Base-by-base conservation (phyloP, 2,888 invertebrate species). In the Penaeus monodon region DNA sequence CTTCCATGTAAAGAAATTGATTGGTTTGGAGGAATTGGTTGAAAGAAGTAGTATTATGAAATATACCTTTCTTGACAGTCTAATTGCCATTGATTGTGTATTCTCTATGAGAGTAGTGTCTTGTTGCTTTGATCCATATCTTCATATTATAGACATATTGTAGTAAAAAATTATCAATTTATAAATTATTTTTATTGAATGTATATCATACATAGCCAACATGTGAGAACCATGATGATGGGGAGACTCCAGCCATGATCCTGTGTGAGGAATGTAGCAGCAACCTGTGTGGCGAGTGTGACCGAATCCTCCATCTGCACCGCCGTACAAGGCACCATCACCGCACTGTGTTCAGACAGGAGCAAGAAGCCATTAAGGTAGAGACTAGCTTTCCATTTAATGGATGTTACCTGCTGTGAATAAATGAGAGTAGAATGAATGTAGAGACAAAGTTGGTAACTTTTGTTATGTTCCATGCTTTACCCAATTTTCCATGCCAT, bases 221-320 rank as follows among this genome's bases (percentile, higher is more conserved):
- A 90, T 99, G 99, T 93, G 95, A 95, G 81, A 99, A 99, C 93
- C 99, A 99, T 92, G 99, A 99, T 92, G 99, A 99, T 92, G 97
- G 97, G 0, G 95, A 96, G 92, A 99, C 98, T 0, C 94, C 95
- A 24, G 99, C 98, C 0, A 96, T 98, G 88, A 96, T 99, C 88
- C 96, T 98, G 91, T 99, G 99, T 92, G 95, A 95, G 91, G 94
- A 94, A 14, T 99, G 99, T 92, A 98, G 97, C 33, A 98, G 97
- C 38, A 96, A 98, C 89, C 94, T 99, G 64, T 99, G 99, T 92
- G 96, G 96, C 0, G 99, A 99, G 92, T 99, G 99, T 92, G 99
- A 99, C 93, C 94, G 98, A 84, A 97, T 98, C 92, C 93, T 99
- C 88, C 99, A 99, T 93, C 94, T 99, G 84, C 97, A 97, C 92